These are phyloP conservation scores for Ommatoiulus sabulosus DNA, from an alignment of 2,888 invertebrate species.

Conservation along the genomic window DNA sequence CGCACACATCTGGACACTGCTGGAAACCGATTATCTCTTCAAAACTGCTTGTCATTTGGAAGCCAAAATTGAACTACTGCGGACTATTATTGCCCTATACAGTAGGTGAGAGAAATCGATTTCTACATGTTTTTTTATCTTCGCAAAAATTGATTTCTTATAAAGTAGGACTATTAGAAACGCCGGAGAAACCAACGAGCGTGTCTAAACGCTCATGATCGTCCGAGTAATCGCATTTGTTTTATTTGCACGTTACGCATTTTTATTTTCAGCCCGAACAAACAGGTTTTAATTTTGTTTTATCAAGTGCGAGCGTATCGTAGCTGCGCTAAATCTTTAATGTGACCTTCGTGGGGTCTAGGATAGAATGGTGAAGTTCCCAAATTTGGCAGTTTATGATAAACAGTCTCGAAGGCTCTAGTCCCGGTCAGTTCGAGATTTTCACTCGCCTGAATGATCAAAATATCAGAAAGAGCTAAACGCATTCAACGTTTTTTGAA, in stretches of 20 bases:
- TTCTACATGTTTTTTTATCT: not conserved
- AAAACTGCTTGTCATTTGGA: constrained; percentile 9
- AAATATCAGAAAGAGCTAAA: not conserved
- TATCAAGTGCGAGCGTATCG: not conserved
- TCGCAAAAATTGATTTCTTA: not conserved
- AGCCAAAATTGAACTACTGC: not conserved
- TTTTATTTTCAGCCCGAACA: not conserved
- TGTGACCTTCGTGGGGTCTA: not conserved
- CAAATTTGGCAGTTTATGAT: constrained; percentile 2
- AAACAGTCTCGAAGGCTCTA: not conserved
- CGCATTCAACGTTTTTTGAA: not conserved
- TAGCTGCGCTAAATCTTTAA: not conserved
- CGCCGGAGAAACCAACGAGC: not conserved
- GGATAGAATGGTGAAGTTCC: not conserved
- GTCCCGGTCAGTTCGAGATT: not conserved
- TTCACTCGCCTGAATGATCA: not conserved
- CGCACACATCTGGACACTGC: constrained; percentile 10
- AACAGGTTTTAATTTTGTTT: constrained; percentile 1
- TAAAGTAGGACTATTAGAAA: not conserved
- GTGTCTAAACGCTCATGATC: not conserved
- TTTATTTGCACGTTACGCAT: not conserved
- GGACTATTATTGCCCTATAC: not conserved
- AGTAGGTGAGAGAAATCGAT: not conserved
- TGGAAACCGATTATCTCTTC: not conserved
- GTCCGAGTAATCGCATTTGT: not conserved